Evolutionary conservation across 2,113 vertebrate genomes (phyloP).

Genomic region (Meriones unguiculatus): DNA sequence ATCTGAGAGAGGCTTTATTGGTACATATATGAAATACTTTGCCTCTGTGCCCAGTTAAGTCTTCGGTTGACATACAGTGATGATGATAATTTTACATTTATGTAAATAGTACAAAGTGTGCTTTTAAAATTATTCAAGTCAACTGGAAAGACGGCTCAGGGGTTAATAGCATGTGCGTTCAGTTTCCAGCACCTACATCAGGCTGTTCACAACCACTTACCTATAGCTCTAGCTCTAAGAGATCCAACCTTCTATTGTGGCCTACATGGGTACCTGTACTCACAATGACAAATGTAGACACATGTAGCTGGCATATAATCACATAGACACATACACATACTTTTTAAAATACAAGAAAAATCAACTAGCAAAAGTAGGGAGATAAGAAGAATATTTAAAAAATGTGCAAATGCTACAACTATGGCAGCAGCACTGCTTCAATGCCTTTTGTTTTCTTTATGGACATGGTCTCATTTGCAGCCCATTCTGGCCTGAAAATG

Average conservation of each 20-base stretch:
- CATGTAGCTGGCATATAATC: not conserved
- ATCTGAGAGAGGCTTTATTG: not conserved
- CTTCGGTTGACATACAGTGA: not conserved
- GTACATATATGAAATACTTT: not conserved
- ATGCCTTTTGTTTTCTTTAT: not conserved
- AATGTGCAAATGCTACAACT: not conserved
- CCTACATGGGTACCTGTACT: not conserved
- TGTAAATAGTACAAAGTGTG: not conserved
- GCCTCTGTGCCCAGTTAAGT: too few relatives aligned
- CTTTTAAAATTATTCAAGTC: conserved; percentile 26
- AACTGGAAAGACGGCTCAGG: not conserved
- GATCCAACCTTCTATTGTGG: not conserved
- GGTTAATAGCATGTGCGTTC: not conserved
- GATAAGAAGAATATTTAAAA: not conserved
- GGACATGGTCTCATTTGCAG: not conserved
- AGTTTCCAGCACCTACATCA: not conserved
- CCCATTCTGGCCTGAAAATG: not conserved
- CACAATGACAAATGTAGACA: not conserved
- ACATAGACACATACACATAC: not conserved
- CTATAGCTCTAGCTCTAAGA: not conserved
- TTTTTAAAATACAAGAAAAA: not conserved
- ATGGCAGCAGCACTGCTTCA: not conserved
- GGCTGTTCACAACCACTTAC: not conserved
- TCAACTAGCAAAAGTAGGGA: not conserved
- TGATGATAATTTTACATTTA: conserved; percentile 4